These are phyloP conservation scores for Nysson spinosus DNA, from an alignment of 2,888 invertebrate species.

Conservation along the genomic window DNA sequence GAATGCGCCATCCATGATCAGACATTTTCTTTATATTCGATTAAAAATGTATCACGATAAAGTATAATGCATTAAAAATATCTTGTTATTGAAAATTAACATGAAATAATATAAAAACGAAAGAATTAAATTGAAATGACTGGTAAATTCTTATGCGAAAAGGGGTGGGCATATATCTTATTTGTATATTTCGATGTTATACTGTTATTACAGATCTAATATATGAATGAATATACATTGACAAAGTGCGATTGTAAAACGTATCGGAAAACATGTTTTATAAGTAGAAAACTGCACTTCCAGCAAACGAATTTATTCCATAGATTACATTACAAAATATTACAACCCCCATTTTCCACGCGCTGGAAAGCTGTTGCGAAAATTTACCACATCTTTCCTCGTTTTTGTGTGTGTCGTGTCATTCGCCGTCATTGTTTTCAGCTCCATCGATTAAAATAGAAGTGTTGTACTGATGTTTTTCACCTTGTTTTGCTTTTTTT, in stretches of 20 bases:
- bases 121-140: conserved; percentile 2
- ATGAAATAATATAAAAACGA: neutral
- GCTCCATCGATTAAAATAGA: conserved; percentile 47
- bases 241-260: conserved; percentile 32
- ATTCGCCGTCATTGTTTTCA: conserved; percentile 21
- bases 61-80: too few relatives aligned
- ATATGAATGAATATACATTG: conserved; percentile 48
- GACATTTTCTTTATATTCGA: too few relatives aligned
- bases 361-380: conserved; percentile 36
- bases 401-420: too few relatives aligned
- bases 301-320: conserved; percentile 56
- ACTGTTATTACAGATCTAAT: conserved; percentile 46
- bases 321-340: conserved; percentile 61
- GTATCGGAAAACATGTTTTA: conserved; percentile 32
- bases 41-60: too few relatives aligned
- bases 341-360: conserved; percentile 44
- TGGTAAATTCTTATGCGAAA: conserved; percentile 12
- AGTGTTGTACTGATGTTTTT: conserved; percentile 31
- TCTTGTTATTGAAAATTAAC: too few relatives aligned
- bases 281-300: conserved; percentile 53
- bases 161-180: conserved; percentile 35
- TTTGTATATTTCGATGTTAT: conserved; percentile 49
- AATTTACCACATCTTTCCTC: conserved; percentile 27
- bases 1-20: too few relatives aligned
- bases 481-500: conserved; percentile 20